Conservation (phyloP, 2,888 invertebrate genomes). For the Sphinx pinastri region DNA sequence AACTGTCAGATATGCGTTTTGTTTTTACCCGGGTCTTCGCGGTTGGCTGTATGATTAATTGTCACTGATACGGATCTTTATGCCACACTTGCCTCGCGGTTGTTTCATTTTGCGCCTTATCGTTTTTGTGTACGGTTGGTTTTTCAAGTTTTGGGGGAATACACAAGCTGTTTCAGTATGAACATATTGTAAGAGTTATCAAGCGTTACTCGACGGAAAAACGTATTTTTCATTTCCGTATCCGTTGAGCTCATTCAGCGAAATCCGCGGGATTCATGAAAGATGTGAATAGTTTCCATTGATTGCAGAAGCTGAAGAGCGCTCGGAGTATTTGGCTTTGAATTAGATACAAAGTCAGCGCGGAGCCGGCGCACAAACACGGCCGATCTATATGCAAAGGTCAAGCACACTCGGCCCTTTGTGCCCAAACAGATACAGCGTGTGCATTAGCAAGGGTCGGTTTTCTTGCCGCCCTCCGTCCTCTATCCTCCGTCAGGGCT, state of each 20-base stretch:
- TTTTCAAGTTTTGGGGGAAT: background rate
- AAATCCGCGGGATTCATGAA: constrained; percentile 9
- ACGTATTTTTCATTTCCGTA: constrained; percentile 17
- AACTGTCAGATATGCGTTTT: constrained; percentile 55
- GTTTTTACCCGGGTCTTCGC: constrained; percentile 54
- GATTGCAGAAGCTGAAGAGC: background rate
- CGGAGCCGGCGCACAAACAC: constrained; percentile 49
- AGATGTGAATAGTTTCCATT: constrained; percentile 20
- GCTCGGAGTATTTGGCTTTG: constrained; percentile 24
- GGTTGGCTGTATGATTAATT: constrained; percentile 52
- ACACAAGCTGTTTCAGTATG: constrained; percentile 18
- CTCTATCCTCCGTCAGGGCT: constrained; percentile 48
- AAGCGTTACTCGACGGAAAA: constrained; percentile 16
- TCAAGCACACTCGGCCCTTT: constrained; percentile 74
- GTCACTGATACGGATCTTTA: constrained; percentile 36
- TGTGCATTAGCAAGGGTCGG: constrained; percentile 76
- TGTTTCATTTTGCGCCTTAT: constrained; percentile 5
- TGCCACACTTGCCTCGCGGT: constrained; percentile 2
- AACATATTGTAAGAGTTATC: background rate
- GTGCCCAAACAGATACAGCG: constrained; percentile 74
- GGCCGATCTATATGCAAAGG: constrained; percentile 48
- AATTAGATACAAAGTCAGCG: constrained; percentile 45
- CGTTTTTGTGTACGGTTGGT: background rate
- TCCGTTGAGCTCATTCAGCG: constrained; percentile 15
- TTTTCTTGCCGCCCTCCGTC: constrained; percentile 63